Base-by-base conservation (phyloP, 2,888 invertebrate genomes). In the Calliscelio sp. region DNA sequence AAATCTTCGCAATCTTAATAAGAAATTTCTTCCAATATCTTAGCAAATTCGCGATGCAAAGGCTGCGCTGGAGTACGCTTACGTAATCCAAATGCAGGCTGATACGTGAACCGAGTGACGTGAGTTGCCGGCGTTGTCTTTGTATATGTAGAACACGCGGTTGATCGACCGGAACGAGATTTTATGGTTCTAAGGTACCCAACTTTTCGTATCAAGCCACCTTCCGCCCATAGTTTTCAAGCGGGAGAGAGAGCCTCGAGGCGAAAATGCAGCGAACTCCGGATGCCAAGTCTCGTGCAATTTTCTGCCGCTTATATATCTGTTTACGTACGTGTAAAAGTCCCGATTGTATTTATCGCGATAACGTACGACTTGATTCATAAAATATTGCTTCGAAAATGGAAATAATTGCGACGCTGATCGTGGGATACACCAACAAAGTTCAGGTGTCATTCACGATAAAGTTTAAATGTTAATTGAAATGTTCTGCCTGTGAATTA, bases 31-130 rank as follows among this genome's bases (percentile, higher is more conserved):
- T 68, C 65, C 74, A 79, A 83, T 79, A 79, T 79, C 79, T 70
- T 41, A 68, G 84, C 63, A 80, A 81, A 81, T 80, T 81, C 59
- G 68, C 80, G 65, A 77, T 84, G 73, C 75, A 78, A 85, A 81
- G 73, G 71, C 65, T 85, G 80, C 65, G 35, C 53, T 68, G 22
- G 22, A 49, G 68, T 71, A 71, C 82, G 46, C 81, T 90, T 90
- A 89, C 89, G 89, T 89, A 90, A 90, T 84, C 57, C 84, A 86
- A 86, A 81, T 85, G 86, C 86, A 81, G 74, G 71, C 85, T 80
- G 86, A 85, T 83, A 75, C 73, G 78, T 81, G 87, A 87, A 85
- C 79, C 84, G 85, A 87, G 88, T 89, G 90, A 90, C 89, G 90
- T 88, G 87, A 88, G 88, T 85, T 87, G 86, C 68, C 68, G 84